Evolutionary conservation across 2,888 invertebrate species (phyloP).

Genomic region (Gastracanthus pulcherrimus): DNA sequence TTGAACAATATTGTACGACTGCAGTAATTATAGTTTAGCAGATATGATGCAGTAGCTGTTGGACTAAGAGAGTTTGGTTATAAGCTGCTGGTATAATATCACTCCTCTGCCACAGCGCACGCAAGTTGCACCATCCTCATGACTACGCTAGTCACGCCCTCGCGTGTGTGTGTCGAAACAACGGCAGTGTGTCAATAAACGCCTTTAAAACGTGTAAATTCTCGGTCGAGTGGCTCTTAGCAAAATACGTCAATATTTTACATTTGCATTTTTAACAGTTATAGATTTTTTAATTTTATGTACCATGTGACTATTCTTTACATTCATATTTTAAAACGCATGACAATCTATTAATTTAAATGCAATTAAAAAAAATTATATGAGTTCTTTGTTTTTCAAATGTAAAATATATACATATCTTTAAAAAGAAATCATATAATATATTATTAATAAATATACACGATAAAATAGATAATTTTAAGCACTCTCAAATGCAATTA

Average conservation of each 20-base stretch:
- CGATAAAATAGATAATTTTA: no score
- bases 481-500: no score
- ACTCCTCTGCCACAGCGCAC: not conserved
- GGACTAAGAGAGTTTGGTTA: constrained; percentile 17
- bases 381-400: no score
- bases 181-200: constrained; percentile 48
- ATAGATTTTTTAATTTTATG: not conserved
- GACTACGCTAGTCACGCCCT: constrained; percentile 53
- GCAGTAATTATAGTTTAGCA: not conserved
- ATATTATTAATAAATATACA: no score
- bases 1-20: not conserved
- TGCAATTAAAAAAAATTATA: no score
- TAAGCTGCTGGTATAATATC: constrained; percentile 28
- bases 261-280: not conserved
- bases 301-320: not conserved
- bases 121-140: constrained; percentile 48
- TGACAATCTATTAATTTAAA: no score
- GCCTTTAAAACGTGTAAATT: constrained; percentile 45
- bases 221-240: constrained; percentile 18
- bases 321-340: no score
- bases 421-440: no score
- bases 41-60: not conserved
- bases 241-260: constrained; percentile 3
- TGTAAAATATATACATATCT: no score
- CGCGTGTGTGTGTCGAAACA: constrained; percentile 38